A percentile compares a stretch with the other conserved stretches of the same genome.
phyloP scores from a whole-genome alignment of 2,888 invertebrate species.

The Salticus scenicus region DNA sequence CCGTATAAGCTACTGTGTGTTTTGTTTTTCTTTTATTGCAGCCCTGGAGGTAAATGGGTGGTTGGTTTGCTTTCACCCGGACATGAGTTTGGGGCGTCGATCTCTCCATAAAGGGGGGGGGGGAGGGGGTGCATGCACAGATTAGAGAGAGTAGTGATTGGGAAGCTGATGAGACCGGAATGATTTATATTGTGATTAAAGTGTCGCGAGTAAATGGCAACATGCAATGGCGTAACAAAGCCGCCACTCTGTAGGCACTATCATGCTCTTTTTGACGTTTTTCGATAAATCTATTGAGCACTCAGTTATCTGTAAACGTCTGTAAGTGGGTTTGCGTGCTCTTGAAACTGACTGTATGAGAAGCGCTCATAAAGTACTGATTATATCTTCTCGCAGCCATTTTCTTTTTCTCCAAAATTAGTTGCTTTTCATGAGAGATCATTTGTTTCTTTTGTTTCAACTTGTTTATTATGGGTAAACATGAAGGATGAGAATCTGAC shows the following conservation, averaged over 20 bases:
- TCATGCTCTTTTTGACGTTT: background rate
- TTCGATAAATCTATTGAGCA: slow-evolving; percentile 5
- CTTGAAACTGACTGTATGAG: background rate
- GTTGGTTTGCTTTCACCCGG: slow-evolving; percentile 40
- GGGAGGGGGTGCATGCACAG: too few species aligned
- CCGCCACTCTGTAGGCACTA: background rate
- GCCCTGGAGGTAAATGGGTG: background rate
- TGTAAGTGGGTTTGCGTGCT: background rate
- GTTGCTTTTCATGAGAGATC: too few species aligned
- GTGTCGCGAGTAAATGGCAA: slow-evolving; percentile 15
- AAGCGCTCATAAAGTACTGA: slow-evolving; percentile 2
- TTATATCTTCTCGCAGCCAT: background rate
- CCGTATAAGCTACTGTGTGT: background rate
- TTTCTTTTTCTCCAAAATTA: too few species aligned
- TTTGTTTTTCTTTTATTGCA: background rate
- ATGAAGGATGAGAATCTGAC: background rate
- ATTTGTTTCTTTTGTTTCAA: too few species aligned
- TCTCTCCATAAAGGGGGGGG: slow-evolving; percentile 12
- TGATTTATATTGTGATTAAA: slow-evolving; percentile 17
- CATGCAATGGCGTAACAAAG: slow-evolving; percentile 8
- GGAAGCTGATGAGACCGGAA: slow-evolving; percentile 12
- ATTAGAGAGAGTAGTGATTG: background rate
- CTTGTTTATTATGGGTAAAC: background rate
- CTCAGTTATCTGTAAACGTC: background rate
- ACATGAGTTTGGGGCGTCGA: slow-evolving; percentile 32